Conservation (phyloP, 37 sponge, comb jelly and placozoan genomes). For the Cliona cf. orientalis region DNA sequence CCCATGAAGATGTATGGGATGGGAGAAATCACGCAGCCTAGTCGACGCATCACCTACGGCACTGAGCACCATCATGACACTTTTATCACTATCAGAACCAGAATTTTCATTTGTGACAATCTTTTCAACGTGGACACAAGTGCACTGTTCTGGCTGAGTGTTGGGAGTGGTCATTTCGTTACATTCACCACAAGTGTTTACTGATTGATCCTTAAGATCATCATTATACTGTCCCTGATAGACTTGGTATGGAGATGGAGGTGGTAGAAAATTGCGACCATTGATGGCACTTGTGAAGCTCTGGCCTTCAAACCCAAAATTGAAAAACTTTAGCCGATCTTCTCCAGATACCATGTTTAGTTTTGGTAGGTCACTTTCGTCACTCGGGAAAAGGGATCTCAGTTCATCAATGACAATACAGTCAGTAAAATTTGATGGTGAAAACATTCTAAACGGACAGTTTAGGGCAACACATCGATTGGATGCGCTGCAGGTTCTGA, state of each 20-base stretch:
- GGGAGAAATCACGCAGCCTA: conserved; percentile 14
- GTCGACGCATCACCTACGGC: background rate
- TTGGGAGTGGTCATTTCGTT: too few species aligned
- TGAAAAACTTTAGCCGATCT: conserved; percentile 66
- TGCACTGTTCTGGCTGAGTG: too few species aligned
- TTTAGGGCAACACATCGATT: conserved; percentile 64
- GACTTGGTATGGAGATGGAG: conserved; percentile 49
- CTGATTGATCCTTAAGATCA: background rate
- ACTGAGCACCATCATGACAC: conserved; percentile 42
- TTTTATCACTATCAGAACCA: too few species aligned
- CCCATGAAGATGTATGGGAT: conserved; percentile 81
- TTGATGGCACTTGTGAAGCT: conserved; percentile 64
- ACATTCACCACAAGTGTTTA: background rate
- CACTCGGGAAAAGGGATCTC: background rate
- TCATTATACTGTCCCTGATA: background rate
- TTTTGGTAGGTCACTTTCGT: conserved; percentile 8
- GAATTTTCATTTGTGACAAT: too few species aligned
- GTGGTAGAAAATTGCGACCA: conserved; percentile 69
- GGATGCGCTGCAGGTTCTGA: conserved; percentile 8
- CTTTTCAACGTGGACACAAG: too few species aligned
- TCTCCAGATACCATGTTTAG: background rate
- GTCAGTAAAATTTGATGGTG: conserved; percentile 3
- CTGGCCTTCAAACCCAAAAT: conserved; percentile 84
- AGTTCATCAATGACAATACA: conserved; percentile 57
- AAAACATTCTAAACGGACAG: conserved; percentile 70